Evolutionary conservation across 2,888 invertebrate genomes (phyloP).

Genomic region (Tinea pellionella): DNA sequence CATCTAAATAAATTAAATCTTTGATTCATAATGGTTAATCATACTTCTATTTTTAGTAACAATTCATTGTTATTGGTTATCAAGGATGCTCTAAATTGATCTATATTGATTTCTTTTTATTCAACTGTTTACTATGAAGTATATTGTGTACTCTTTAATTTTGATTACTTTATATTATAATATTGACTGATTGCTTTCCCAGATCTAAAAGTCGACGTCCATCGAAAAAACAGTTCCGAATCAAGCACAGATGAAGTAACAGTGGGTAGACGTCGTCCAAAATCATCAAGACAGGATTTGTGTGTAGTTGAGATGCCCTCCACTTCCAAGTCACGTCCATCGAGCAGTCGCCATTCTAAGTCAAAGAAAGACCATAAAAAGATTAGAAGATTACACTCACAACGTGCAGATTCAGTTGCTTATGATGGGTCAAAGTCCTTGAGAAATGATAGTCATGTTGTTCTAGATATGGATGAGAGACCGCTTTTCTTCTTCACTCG

Average conservation of each 20-base stretch:
- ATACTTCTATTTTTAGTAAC: too few species aligned
- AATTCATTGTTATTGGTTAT: too few species aligned
- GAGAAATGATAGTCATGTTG: neutral
- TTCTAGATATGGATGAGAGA: neutral
- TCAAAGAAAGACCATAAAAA: slow-evolving; percentile 45
- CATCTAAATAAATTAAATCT: too few species aligned
- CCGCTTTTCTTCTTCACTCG: neutral
- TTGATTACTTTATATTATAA: too few species aligned
- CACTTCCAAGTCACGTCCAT: slow-evolving; percentile 42
- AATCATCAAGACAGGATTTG: slow-evolving; percentile 35
- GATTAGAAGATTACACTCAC: slow-evolving; percentile 26
- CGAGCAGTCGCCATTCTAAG: slow-evolving; percentile 38
- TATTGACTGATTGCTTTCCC: slow-evolving; percentile 23
- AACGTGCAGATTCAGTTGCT: neutral
- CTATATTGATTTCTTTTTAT: too few species aligned
- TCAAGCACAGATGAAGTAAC: slow-evolving; percentile 81
- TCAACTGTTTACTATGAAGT: too few species aligned
- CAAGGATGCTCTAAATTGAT: too few species aligned
- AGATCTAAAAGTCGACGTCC: slow-evolving; percentile 94
- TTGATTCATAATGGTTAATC: too few species aligned
- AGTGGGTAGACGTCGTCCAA: slow-evolving; percentile 42
- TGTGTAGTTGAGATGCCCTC: slow-evolving; percentile 44
- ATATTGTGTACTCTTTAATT: too few species aligned
- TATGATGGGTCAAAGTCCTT: neutral
- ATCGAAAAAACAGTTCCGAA: slow-evolving; percentile 90